These are phyloP conservation scores for Scaptomyza pallida DNA, from an alignment of 1,140 invertebrate genomes.

Conservation along the genomic window DNA sequence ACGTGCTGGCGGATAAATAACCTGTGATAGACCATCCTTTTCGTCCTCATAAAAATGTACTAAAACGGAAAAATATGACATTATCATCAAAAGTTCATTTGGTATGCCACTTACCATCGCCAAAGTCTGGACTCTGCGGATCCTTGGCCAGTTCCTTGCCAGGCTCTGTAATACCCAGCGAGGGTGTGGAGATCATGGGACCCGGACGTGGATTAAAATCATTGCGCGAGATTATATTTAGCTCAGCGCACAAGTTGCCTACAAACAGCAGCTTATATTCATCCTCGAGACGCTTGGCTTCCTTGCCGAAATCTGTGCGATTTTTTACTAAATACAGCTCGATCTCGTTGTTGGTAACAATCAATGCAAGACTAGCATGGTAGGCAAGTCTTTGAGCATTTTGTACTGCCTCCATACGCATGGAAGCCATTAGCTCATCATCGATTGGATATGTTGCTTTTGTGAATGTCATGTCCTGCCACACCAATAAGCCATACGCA, in stretches of 20 bases:
- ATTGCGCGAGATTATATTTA: slow-evolving; percentile 86
- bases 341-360: slow-evolving; percentile 99
- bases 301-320: slow-evolving; percentile 89
- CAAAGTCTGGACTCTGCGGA: slow-evolving; percentile 92
- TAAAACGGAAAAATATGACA: slow-evolving; percentile 82
- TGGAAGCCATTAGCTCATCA: slow-evolving; percentile 84
- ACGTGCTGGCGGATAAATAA: slow-evolving; percentile 90
- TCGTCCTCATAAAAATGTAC: slow-evolving; percentile 97
- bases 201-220: slow-evolving; percentile 70
- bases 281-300: slow-evolving; percentile 87
- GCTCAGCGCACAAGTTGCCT: slow-evolving; percentile 88
- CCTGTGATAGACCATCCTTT: slow-evolving; percentile 90
- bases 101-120: slow-evolving; percentile 89
- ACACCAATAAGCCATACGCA: slow-evolving; percentile 91
- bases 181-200: slow-evolving; percentile 91
- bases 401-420: slow-evolving; percentile 91
- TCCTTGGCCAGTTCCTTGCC: slow-evolving; percentile 89
- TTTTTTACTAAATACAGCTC: slow-evolving; percentile 93
- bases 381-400: slow-evolving; percentile 93
- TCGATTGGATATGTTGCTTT: slow-evolving; percentile 95
- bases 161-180: slow-evolving; percentile 92
- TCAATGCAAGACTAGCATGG: slow-evolving; percentile 94
- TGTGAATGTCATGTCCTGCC: slow-evolving; percentile 99
- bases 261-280: slow-evolving; percentile 96
- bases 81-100: neutral